Conservation (phyloP, 2,888 invertebrate genomes). For the Uropetala carovei region DNA sequence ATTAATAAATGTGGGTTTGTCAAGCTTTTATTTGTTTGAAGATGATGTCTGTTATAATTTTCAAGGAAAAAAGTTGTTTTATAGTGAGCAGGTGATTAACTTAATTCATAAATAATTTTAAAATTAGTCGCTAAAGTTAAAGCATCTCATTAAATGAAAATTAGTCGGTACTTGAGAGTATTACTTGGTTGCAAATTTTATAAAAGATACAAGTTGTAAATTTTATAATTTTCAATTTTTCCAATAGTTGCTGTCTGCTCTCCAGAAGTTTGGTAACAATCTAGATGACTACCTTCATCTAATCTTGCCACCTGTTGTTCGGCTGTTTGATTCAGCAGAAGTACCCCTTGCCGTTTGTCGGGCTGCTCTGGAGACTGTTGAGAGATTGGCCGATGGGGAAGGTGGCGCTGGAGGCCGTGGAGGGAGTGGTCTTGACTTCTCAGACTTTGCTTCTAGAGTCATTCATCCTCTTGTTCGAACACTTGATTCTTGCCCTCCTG, state of each 20-base stretch:
- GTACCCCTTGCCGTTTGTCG: constrained; percentile 85
- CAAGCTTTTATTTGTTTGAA: not conserved
- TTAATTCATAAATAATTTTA: too few species aligned
- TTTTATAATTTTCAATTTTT: not conserved
- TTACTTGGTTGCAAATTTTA: not conserved
- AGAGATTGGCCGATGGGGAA: constrained; percentile 88
- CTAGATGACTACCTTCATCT: constrained; percentile 97
- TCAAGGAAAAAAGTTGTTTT: constrained; percentile 34
- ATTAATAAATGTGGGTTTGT: not conserved
- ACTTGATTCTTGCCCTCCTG: constrained; percentile 85
- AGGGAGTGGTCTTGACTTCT: constrained; percentile 83
- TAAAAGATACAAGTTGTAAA: not conserved
- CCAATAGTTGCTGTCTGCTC: constrained; percentile 83
- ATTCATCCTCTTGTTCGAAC: constrained; percentile 95
- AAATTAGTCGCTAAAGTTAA: not conserved
- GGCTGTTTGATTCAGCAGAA: constrained; percentile 92
- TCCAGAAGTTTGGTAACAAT: constrained; percentile 96
- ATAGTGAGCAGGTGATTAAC: not conserved
- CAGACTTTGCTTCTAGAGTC: constrained; percentile 93
- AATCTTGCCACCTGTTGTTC: constrained; percentile 95
- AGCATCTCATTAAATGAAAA: not conserved
- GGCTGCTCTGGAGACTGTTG: constrained; percentile 85
- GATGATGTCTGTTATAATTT: constrained; percentile 27
- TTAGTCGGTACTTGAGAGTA: not conserved
- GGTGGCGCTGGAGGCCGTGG: constrained; percentile 23